These are phyloP conservation scores for Hydrochoerus hydrochaeris DNA, from an alignment of 2,113 vertebrate species.

Conservation along the genomic window DNA sequence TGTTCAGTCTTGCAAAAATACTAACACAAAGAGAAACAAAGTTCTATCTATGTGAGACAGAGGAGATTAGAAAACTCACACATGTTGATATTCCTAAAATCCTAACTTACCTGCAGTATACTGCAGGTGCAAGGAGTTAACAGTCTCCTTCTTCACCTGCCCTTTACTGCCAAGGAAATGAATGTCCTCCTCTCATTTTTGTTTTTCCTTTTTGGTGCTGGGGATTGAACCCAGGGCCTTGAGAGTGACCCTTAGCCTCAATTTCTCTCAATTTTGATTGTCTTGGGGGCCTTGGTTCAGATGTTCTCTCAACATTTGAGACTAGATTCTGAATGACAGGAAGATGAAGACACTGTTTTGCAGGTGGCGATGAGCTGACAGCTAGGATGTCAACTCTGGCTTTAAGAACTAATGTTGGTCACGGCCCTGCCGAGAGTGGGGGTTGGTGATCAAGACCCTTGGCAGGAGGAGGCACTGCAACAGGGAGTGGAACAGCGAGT, in stretches of 20 bases:
- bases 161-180: not conserved
- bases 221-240: too few species aligned
- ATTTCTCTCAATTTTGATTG: not conserved
- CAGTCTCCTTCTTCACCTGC: not conserved
- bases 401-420: not conserved
- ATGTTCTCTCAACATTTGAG: not conserved
- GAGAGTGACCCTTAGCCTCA: too few species aligned
- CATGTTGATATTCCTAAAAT: not conserved
- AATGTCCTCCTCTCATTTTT: not conserved
- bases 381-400: not conserved
- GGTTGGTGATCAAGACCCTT: too few species aligned
- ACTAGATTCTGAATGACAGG: not conserved
- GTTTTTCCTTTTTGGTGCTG: not conserved
- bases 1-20: not conserved
- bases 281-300: not conserved
- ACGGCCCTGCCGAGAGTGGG: too few species aligned
- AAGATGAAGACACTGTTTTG: not conserved
- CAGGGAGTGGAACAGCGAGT: too few species aligned
- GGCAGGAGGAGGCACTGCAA: too few species aligned
- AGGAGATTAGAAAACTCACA: not conserved
- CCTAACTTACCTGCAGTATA: not conserved
- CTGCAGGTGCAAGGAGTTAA: not conserved
- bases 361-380: not conserved
- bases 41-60: not conserved
- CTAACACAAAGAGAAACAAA: not conserved